Percentiles rank a stretch among this genome's conserved stretches.
Conservation (phyloP, 2,888 invertebrate genomes). For the Stomorhina lunata region DNA sequence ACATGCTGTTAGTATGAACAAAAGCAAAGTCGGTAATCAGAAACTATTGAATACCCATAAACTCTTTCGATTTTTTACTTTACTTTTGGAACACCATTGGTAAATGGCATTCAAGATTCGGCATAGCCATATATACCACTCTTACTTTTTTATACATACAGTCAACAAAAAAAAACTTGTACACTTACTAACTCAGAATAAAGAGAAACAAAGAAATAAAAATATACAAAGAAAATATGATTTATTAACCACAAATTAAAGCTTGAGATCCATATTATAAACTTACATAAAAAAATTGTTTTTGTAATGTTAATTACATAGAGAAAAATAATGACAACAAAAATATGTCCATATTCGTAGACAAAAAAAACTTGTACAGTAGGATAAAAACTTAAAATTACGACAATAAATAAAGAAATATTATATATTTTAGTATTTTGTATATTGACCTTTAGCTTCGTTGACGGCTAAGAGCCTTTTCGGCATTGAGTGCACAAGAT, state of each 20-base stretch:
- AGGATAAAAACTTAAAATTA: conserved; percentile 7
- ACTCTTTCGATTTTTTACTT: too few species aligned
- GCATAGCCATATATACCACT: too few species aligned
- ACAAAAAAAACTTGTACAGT: conserved; percentile 9
- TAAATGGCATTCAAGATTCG: too few species aligned
- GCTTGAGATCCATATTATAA: conserved; percentile 15
- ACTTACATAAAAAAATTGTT: conserved; percentile 12
- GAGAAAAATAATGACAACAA: background rate
- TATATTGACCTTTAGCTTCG: conserved; percentile 18
- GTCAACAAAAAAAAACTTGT: too few species aligned
- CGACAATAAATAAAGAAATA: background rate
- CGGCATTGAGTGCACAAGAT: conserved; percentile 22
- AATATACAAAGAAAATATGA: too few species aligned
- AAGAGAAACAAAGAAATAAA: too few species aligned
- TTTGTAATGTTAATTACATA: conserved; percentile 2
- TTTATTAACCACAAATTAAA: background rate
- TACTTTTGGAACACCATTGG: too few species aligned
- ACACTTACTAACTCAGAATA: too few species aligned
- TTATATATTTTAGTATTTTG: conserved; percentile 4
- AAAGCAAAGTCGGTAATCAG: too few species aligned
- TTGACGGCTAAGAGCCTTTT: conserved; percentile 5
- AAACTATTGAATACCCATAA: too few species aligned
- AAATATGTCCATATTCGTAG: background rate
- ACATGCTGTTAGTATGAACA: too few species aligned
- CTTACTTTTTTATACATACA: too few species aligned